Evolutionary conservation across 2,888 invertebrate genomes (phyloP), one percentile per base, ranked within the genome.

Genomic region (Microplitis manilae): DNA sequence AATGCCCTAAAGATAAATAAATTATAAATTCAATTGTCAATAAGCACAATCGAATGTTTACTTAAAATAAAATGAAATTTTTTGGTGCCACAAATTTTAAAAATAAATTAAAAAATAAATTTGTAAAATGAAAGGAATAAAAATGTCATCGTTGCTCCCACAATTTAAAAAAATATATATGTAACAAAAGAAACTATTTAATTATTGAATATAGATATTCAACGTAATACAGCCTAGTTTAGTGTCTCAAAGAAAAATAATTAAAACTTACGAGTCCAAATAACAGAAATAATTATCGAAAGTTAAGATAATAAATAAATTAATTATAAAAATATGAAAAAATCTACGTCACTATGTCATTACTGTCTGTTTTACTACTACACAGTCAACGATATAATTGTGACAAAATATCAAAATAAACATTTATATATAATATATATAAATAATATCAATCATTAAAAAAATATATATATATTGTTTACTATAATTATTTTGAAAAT

Each of bases 121-220:
- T 73, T 73, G 79, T 78, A 30, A 30, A 30, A 30, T 30, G 4
- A 30, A 30, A 30, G 30, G 30, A 30, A 30, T 30, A 71, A 76
- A 81, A 81, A 81, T 81, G 80, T 20, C 75, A 81, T 68, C 79
- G 80, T 80, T 81, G 77, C 81, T 69, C n/a, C 6, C 60, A 72
- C 38, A 39, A 62, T 60, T 39, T 1, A 60, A 59, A 9, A 60
- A 30, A 72, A 61, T n/a, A 68, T 59, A 17, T 13, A 60, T 69
- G 40, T 64, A 72, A 68, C 67, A 68, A 68, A 64, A 64, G 71
- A 68, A 40, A 40, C 30, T 30, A 30, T 30, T n/a, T 20, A n/a
- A 60, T 59, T 59, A 20, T 71, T 38, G 50, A 20, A 50, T 59
- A 17, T 59, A 68, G n/a, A 68, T 41, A 68, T 38, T 40, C 68